Conservation (phyloP, 2,113 vertebrate species). For the Esox niger region DNA sequence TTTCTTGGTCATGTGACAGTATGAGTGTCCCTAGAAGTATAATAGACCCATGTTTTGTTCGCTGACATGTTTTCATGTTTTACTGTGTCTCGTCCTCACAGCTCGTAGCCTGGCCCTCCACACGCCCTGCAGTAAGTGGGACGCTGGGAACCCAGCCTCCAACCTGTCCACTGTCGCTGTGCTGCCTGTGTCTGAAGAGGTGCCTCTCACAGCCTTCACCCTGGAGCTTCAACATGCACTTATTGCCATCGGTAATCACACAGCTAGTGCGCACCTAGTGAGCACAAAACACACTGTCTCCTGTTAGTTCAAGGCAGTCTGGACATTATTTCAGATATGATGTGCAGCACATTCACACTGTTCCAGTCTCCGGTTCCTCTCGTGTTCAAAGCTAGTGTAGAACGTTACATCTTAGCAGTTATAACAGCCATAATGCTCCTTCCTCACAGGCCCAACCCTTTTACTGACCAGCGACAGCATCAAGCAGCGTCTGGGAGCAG, state of each 20-base stretch:
- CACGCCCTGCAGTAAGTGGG: constrained; percentile 82
- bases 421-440: neutral
- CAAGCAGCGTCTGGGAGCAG: constrained; percentile 84
- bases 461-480: constrained; percentile 91
- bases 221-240: constrained; percentile 92
- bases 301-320: too few species aligned
- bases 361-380: too few species aligned
- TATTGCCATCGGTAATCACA: constrained; percentile 77
- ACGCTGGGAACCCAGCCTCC: constrained; percentile 80
- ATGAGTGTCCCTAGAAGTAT: too few species aligned
- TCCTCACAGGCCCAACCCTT: constrained; percentile 79
- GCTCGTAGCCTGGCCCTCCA: constrained; percentile 78
- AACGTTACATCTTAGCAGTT: too few species aligned
- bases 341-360: too few species aligned
- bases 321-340: too few species aligned
- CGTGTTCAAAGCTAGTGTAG: too few species aligned
- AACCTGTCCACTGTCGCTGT: constrained; percentile 89
- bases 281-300: too few species aligned
- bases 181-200: constrained; percentile 89
- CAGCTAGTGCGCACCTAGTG: too few species aligned
- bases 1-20: too few species aligned
- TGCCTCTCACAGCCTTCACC: constrained; percentile 86
- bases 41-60: too few species aligned
- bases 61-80: too few species aligned
- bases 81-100: constrained; percentile 40